Base-by-base conservation (phyloP, 1,140 invertebrate genomes). In the Camponotus floridanus region DNA sequence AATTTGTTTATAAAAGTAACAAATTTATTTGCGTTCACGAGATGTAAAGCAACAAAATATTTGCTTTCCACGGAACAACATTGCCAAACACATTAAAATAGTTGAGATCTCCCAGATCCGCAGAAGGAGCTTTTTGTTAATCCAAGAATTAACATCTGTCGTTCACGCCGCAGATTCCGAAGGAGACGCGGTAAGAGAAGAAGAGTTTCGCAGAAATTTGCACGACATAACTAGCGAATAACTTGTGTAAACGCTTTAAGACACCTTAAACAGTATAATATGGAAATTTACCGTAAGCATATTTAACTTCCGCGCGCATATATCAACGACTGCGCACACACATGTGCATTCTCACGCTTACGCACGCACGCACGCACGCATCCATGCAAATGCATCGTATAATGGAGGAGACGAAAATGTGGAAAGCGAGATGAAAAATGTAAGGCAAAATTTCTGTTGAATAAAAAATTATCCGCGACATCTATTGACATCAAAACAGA, bases 231-330 rank as follows among this genome's bases (percentile, higher is more conserved):
- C 48, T 71, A 45, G 65, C 51, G 70, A 81, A 81, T 81, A 81
- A 71, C 65, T 81, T 21, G 48, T 57, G 78, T 80, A 59, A 71
- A 70, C 36, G 76, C 65, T 80, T 51, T 81, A 71, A 81, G 26
- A 59, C 36, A 71, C 21, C 21, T 71, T 45, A 71, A 71, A 71
- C 36, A 59, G 48, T 13, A 62, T 81, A 71, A 71, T 71, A 39
- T 59, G 65, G 36, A 81, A 81, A 81, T 81, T 71, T 81, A 59
- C 65, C 42, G 70, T 21, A 81, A 59, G 36, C 31, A 45, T 55
- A 31, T 79, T 81, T 71, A 81, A 81, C 33, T 70, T 70, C 11
- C 48, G 9, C n/a, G 33, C 45, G n/a, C 45, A 67, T 81, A 70
- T 33, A 45, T 57, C 36, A 81, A 80, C 65, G 15, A 80, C 45